A percentile compares a stretch with the other conserved stretches of the same genome.
Evolutionary conservation across 2,888 invertebrate species (phyloP).

Genomic region (Pristionchus exspectatus): DNA sequence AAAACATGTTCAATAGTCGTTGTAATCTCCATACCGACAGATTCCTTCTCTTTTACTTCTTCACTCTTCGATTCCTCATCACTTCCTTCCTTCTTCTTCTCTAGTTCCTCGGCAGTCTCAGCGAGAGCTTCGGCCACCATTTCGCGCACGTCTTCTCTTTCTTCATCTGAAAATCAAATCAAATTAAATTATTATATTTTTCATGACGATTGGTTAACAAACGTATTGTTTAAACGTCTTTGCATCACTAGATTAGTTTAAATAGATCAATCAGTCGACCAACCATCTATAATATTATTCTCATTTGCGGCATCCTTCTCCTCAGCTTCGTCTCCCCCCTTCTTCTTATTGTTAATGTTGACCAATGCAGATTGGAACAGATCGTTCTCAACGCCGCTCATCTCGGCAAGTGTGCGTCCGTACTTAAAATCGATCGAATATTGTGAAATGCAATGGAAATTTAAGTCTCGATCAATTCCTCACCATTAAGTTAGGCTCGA

Average conservation of each 20-base stretch:
- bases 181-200: background rate
- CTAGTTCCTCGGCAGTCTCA: slow-evolving; percentile 18
- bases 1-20: background rate
- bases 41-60: background rate
- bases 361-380: slow-evolving; percentile 35
- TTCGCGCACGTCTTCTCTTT: slow-evolving; percentile 38
- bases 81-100: slow-evolving; percentile 30
- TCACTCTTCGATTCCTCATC: slow-evolving; percentile 35
- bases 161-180: slow-evolving; percentile 37
- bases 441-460: background rate
- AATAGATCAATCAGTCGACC: background rate
- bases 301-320: slow-evolving; percentile 10
- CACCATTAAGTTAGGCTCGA: slow-evolving; percentile 52
- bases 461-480: background rate
- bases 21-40: background rate
- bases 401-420: slow-evolving; percentile 26
- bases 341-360: background rate
- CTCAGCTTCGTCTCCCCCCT: background rate
- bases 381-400: slow-evolving; percentile 23
- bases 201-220: background rate
- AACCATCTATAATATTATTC: slow-evolving; percentile 52
- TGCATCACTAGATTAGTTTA: background rate
- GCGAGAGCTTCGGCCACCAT: slow-evolving; percentile 53
- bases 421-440: slow-evolving; percentile 20
- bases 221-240: background rate